A percentile compares a stretch with the other conserved stretches of the same genome.
Evolutionary conservation across 1,140 invertebrate genomes (phyloP).

Genomic region (Zaprionus lachaisei): DNA sequence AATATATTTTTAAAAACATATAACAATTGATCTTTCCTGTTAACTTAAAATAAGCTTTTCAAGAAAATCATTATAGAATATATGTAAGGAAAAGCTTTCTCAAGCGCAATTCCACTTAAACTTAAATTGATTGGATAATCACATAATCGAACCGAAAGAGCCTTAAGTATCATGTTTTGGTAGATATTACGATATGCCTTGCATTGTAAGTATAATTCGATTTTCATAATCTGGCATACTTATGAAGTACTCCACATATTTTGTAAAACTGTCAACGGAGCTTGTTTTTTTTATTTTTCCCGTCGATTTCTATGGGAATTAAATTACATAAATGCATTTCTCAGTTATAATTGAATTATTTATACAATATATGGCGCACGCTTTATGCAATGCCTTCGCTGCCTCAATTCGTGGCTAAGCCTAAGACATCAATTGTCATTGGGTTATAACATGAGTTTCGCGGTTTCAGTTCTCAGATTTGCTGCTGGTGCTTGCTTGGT

Average conservation of each 20-base stretch:
- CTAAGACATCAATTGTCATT: slow-evolving; percentile 21
- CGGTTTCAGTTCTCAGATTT: slow-evolving; percentile 10
- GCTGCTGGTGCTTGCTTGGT: background rate
- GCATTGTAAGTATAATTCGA: slow-evolving; percentile 3
- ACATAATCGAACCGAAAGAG: background rate
- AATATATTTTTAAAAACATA: background rate
- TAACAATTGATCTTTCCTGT: background rate
- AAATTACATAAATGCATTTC: slow-evolving; percentile 14
- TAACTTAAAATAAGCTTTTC: no score
- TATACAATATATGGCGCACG: slow-evolving; percentile 5
- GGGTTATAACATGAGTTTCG: slow-evolving; percentile 2
- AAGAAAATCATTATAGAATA: no score
- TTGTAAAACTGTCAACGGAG: slow-evolving; percentile 19
- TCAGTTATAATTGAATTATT: slow-evolving; percentile 3
- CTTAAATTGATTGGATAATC: background rate
- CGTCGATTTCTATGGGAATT: slow-evolving; percentile 3
- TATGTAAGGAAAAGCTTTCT: no score
- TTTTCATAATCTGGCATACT: slow-evolving; percentile 9
- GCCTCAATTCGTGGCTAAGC: slow-evolving; percentile 21
- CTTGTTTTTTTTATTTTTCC: background rate
- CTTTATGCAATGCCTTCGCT: slow-evolving; percentile 23
- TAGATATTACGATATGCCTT: background rate
- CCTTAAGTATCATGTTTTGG: background rate
- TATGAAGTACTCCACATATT: slow-evolving; percentile 1
- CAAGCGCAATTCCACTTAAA: no score